These are phyloP conservation scores for Pipistrellus pipistrellus DNA, from an alignment of 2,797 vertebrate genomes.

Conservation along the genomic window DNA sequence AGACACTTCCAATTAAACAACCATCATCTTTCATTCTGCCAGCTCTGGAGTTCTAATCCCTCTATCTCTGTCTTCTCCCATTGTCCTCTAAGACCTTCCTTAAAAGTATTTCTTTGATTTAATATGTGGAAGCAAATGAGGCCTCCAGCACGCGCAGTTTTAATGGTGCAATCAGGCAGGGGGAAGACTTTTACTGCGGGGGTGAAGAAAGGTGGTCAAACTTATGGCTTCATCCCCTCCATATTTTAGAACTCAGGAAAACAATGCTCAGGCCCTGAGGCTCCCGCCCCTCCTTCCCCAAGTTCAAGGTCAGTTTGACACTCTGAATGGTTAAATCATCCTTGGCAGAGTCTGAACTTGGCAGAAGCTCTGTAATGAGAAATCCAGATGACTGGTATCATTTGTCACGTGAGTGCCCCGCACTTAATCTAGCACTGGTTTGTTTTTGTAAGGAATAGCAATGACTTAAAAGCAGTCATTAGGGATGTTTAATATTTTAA, in stretches of 20 bases:
- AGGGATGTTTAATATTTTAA: slow-evolving; percentile 80
- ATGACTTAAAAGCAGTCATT: slow-evolving; percentile 83
- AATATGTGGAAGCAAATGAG: slow-evolving; percentile 17
- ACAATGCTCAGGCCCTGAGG: slow-evolving; percentile 78
- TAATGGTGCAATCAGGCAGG: neutral
- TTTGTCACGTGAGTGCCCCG: slow-evolving; percentile 90
- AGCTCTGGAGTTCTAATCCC: neutral
- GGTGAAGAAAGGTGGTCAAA: slow-evolving; percentile 20
- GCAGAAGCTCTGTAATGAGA: slow-evolving; percentile 92
- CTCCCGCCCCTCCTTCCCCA: slow-evolving; percentile 45
- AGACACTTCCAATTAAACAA: slow-evolving; percentile 51
- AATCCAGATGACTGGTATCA: slow-evolving; percentile 92
- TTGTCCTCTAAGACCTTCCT: slow-evolving; percentile 60
- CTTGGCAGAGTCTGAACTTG: slow-evolving; percentile 88
- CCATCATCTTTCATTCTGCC: slow-evolving; percentile 44
- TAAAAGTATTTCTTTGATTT: slow-evolving; percentile 70
- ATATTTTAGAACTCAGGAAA: slow-evolving; percentile 77
- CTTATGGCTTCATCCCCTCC: slow-evolving; percentile 28
- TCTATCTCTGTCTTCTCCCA: slow-evolving; percentile 38
- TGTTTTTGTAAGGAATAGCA: slow-evolving; percentile 86
- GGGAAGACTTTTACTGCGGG: neutral
- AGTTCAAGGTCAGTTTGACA: slow-evolving; percentile 86
- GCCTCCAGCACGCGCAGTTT: neutral
- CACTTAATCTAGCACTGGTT: slow-evolving; percentile 87
- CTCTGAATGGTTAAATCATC: slow-evolving; percentile 90